Evolutionary conservation across 2,797 vertebrate genomes (phyloP).

Genomic region (Enteromius afrohamiltoni): DNA sequence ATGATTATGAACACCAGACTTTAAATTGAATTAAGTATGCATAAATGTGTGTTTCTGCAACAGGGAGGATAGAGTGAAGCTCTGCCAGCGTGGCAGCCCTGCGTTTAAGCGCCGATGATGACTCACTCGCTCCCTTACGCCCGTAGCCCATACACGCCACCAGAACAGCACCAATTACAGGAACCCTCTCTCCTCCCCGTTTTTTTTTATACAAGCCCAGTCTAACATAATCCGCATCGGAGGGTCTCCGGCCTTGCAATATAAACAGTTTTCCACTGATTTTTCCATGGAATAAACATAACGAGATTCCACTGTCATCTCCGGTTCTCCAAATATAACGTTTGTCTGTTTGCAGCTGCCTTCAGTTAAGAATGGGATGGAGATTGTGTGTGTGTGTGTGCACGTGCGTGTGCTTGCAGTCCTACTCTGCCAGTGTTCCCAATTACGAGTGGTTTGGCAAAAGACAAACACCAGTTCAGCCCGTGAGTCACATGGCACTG

Average conservation of each 20-base stretch:
- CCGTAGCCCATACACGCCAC: background rate
- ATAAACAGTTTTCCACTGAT: slow-evolving; percentile 50
- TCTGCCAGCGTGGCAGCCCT: slow-evolving; percentile 54
- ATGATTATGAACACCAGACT: background rate
- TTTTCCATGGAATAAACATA: slow-evolving; percentile 51
- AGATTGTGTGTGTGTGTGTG: background rate
- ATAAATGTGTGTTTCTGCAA: background rate
- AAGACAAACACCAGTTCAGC: slow-evolving; percentile 33
- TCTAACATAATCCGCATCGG: slow-evolving; percentile 37
- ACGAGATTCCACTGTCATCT: slow-evolving; percentile 43
- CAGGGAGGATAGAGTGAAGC: background rate
- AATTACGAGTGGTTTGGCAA: slow-evolving; percentile 51
- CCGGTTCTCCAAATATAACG: slow-evolving; percentile 23
- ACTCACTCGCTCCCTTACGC: slow-evolving; percentile 58
- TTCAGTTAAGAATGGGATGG: slow-evolving; percentile 43
- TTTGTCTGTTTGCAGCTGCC: slow-evolving; percentile 60
- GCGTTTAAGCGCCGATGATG: slow-evolving; percentile 30
- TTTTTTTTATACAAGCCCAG: slow-evolving; percentile 17
- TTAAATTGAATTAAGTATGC: slow-evolving; percentile 1
- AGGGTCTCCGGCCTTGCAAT: slow-evolving; percentile 30
- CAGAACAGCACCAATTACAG: slow-evolving; percentile 40
- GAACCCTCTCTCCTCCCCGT: slow-evolving; percentile 14
- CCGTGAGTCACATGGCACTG: slow-evolving; percentile 41
- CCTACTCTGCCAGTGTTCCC: slow-evolving; percentile 48
- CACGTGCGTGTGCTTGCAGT: background rate